Percentiles rank a stretch among this genome's conserved stretches.
These are phyloP conservation scores for Eurypyga helias DNA, from an alignment of 2,113 vertebrate genomes.

Conservation along the genomic window DNA sequence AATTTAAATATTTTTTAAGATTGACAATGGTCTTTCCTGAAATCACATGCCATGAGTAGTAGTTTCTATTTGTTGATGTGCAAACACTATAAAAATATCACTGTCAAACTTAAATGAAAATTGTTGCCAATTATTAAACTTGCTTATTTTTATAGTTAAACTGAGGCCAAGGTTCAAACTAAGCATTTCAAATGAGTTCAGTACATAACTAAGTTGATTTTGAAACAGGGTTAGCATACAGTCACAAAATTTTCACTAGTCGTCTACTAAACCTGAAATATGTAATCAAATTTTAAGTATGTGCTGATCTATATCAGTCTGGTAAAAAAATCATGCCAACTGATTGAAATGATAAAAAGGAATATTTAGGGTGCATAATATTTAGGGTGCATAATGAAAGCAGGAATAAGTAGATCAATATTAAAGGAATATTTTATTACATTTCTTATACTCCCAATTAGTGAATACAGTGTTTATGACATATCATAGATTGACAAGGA, in stretches of 20 bases:
- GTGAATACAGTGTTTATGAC: not conserved
- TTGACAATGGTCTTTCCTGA: not conserved
- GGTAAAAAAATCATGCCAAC: not conserved
- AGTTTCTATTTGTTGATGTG: not conserved
- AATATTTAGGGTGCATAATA: constrained; percentile 15
- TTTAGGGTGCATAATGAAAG: not conserved
- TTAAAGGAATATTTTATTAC: constrained; percentile 39
- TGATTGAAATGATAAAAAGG: constrained; percentile 18
- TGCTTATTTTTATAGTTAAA: not conserved
- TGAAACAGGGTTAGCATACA: not conserved
- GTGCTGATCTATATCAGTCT: not conserved
- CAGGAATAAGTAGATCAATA: constrained; percentile 16
- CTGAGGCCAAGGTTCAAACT: not conserved
- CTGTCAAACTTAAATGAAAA: not conserved
- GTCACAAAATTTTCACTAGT: not conserved
- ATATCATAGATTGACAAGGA: not conserved
- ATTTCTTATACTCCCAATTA: not conserved
- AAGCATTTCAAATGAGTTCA: not conserved
- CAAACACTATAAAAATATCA: not conserved
- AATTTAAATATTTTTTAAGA: not conserved
- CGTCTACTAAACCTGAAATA: not conserved
- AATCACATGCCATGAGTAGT: not conserved
- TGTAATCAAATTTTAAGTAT: not conserved
- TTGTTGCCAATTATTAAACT: not conserved
- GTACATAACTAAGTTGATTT: not conserved